Percentiles rank a stretch among this genome's conserved stretches.
Evolutionary conservation across 2,888 invertebrate genomes (phyloP).

Genomic region (Myopa tessellatipennis): DNA sequence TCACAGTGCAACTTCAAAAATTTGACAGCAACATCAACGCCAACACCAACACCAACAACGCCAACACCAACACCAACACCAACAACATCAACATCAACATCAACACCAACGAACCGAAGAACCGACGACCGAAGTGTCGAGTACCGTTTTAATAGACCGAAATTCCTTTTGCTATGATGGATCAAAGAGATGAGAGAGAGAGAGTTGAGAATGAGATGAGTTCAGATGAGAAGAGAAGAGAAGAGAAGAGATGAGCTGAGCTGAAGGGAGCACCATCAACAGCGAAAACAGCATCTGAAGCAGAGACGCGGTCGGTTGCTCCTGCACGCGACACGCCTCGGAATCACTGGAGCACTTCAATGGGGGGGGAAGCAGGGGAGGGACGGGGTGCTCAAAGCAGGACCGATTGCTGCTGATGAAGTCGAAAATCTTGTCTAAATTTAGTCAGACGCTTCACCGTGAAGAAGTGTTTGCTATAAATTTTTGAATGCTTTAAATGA

Average conservation of each 20-base stretch:
- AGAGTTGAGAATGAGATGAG: not conserved
- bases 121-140: not conserved
- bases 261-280: not conserved
- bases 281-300: not conserved
- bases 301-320: not conserved
- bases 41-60: not conserved
- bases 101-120: not conserved
- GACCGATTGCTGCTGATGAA: constrained; percentile 1
- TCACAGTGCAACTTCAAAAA: constrained; percentile 18
- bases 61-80: not conserved
- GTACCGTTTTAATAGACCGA: constrained; percentile 25
- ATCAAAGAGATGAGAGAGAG: too few species aligned
- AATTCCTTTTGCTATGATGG: constrained; percentile 32
- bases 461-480: constrained; percentile 14
- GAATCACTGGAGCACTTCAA: not conserved
- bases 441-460: constrained; percentile 5
- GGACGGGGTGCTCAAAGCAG: not conserved
- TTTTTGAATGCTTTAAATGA: constrained; percentile 2
- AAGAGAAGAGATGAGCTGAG: not conserved
- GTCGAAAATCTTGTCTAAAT: constrained; percentile 17
- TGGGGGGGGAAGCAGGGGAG: not conserved
- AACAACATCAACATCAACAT: not conserved
- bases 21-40: constrained; percentile 12
- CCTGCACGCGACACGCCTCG: not conserved
- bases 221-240: not conserved